A percentile compares a stretch with the other conserved stretches of the same genome.
Conservation (phyloP, 2,888 invertebrate genomes). For the Ornithoptera alexandrae region DNA sequence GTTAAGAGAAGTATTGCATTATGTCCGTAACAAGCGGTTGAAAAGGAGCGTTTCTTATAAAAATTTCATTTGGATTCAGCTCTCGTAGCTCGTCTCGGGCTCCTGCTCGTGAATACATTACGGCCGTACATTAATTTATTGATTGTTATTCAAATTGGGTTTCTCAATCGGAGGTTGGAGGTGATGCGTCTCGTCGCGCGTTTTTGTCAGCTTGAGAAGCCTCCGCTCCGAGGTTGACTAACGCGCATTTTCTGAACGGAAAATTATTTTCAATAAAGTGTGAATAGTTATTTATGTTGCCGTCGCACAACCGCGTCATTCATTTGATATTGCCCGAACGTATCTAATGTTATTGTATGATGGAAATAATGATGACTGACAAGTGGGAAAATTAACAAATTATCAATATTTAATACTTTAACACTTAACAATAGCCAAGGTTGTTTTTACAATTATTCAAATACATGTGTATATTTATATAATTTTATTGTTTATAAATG, state of each 20-base stretch:
- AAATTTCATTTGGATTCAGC: constrained; percentile 75
- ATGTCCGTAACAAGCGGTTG: constrained; percentile 64
- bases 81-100: constrained; percentile 67
- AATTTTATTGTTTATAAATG: constrained; percentile 15
- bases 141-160: constrained; percentile 79
- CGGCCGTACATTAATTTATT: constrained; percentile 77
- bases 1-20: constrained; percentile 74
- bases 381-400: constrained; percentile 49
- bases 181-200: constrained; percentile 66
- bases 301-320: constrained; percentile 50
- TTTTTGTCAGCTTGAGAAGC: constrained; percentile 51
- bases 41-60: constrained; percentile 73
- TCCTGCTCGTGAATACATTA: constrained; percentile 76
- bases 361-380: constrained; percentile 45
- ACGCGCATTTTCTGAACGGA: constrained; percentile 51
- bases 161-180: constrained; percentile 78
- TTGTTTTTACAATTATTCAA: constrained; percentile 32
- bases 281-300: constrained; percentile 42
- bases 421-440: constrained; percentile 27
- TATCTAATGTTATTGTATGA: constrained; percentile 54
- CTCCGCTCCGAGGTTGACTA: constrained; percentile 61
- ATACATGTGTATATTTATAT: constrained; percentile 29
- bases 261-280: constrained; percentile 56
- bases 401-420: constrained; percentile 30
- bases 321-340: constrained; percentile 45